Conservation (phyloP, 2,797 vertebrate species). For the Tangara arthus region DNA sequence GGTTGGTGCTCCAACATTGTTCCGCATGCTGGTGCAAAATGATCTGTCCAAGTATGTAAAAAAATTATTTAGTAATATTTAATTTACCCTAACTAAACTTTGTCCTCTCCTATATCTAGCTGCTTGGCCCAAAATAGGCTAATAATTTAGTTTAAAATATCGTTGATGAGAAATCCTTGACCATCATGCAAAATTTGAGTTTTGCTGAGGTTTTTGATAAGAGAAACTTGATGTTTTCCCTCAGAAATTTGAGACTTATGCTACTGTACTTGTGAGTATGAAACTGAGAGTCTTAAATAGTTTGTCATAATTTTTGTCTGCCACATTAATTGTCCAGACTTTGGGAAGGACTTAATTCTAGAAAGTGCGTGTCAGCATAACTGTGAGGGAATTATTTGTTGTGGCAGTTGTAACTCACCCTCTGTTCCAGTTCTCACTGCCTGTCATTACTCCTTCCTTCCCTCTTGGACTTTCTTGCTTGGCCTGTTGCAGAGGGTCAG, state of each 20-base stretch:
- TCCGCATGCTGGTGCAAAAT: slow-evolving; percentile 77
- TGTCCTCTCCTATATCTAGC: background rate
- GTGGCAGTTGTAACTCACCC: background rate
- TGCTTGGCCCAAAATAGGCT: background rate
- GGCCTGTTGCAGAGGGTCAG: background rate
- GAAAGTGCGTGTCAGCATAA: background rate
- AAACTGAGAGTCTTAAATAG: background rate
- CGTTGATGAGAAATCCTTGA: background rate
- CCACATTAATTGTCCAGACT: background rate
- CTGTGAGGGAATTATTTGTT: background rate
- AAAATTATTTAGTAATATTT: background rate
- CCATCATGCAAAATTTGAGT: background rate
- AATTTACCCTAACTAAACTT: background rate
- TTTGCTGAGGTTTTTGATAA: background rate
- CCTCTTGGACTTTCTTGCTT: background rate
- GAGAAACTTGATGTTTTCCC: background rate
- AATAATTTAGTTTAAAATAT: background rate
- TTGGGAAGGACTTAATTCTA: background rate
- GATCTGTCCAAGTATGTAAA: slow-evolving; percentile 74
- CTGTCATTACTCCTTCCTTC: background rate
- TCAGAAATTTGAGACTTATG: background rate
- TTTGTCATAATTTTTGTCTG: background rate
- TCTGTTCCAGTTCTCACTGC: background rate
- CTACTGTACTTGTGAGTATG: background rate
- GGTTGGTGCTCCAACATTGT: slow-evolving; percentile 74